These are phyloP conservation scores for Plemyria rubiginata DNA, from an alignment of 2,888 invertebrate species.

Conservation along the genomic window DNA sequence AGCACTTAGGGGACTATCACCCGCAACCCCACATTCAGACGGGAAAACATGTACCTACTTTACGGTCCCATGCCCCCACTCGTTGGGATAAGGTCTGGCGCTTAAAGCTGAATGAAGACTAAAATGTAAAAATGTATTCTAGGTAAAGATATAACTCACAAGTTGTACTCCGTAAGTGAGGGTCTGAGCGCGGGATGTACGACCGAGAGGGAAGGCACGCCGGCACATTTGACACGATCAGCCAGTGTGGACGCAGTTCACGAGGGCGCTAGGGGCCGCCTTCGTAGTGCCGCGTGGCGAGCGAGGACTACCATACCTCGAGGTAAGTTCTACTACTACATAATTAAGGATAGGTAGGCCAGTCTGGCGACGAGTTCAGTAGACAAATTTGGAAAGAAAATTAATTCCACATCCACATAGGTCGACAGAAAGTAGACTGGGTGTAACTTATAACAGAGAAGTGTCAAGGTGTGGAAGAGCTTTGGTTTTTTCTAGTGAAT, in stretches of 20 bases:
- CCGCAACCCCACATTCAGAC: conserved; percentile 16
- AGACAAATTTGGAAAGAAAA: too few species aligned
- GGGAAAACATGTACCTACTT: conserved; percentile 4
- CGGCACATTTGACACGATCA: conserved; percentile 86
- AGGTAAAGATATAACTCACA: conserved; percentile 93
- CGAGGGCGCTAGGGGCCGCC: conserved; percentile 90
- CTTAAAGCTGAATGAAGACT: conserved; percentile 1
- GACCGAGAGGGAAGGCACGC: conserved; percentile 67
- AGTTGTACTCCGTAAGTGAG: conserved; percentile 92
- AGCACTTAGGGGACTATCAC: conserved; percentile 11
- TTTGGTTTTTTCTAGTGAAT: too few species aligned
- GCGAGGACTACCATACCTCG: conserved; percentile 62
- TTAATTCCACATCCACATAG: too few species aligned
- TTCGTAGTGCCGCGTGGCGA: conserved; percentile 88
- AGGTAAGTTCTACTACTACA: conserved; percentile 46
- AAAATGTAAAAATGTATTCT: conserved; percentile 40
- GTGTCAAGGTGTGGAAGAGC: too few species aligned
- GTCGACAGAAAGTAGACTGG: too few species aligned
- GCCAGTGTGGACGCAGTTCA: conserved; percentile 92
- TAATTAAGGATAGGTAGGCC: background rate
- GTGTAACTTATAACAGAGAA: too few species aligned
- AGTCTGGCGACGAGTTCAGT: too few species aligned
- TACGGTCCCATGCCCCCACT: conserved; percentile 4
- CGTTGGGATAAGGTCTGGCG: background rate
- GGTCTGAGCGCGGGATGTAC: conserved; percentile 85